Evolutionary conservation across 2,888 invertebrate species (phyloP), one percentile per base, ranked within the genome.

Genomic region (Hyposoter didymator): DNA sequence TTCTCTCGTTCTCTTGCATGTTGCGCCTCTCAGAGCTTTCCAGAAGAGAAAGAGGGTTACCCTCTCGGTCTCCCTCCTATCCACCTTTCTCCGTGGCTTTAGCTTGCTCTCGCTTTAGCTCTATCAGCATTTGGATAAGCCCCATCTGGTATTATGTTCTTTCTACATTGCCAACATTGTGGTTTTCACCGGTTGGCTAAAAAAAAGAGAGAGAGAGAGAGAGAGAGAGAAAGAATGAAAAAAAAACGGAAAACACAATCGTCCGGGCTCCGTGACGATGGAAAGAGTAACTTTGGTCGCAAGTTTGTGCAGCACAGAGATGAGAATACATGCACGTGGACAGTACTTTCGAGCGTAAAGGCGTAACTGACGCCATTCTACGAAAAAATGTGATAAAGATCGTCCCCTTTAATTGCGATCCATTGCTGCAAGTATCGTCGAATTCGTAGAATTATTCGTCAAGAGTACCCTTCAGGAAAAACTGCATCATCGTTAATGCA

Each of bases 101-200:
- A 64, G 49, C 78, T 52, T 64, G 74, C 80, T 83, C 84, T 75
- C 87, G 82, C 89, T 72, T 84, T 82, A 85, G 90, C 90, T 90
- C 90, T 90, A 91, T 91, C 91, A 91, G 91, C 91, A 91, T 91
- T 90, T 88, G 91, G 91, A 91, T 91, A 91, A 91, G 89, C 90
- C 89, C 88, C 89, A 88, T 90, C 90, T 89, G 88, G 90, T 90
- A 91, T 91, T 91, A 90, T 90, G 90, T 88, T 89, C 89, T 88
- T 89, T 87, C 90, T 74, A 87, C 89, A 88, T 90, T 88, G 89
- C 90, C 89, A 90, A 89, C 91, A 90, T 89, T 89, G 89, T 88
- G 89, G 90, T 90, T 88, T 89, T 85, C 84, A 78, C 69, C 59
- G 55, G 70, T 66, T 64, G 62, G 47, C 19, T 72, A 55, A 82